phyloP scores from a whole-genome alignment of 2,888 invertebrate species.

The Fragum fragum region DNA sequence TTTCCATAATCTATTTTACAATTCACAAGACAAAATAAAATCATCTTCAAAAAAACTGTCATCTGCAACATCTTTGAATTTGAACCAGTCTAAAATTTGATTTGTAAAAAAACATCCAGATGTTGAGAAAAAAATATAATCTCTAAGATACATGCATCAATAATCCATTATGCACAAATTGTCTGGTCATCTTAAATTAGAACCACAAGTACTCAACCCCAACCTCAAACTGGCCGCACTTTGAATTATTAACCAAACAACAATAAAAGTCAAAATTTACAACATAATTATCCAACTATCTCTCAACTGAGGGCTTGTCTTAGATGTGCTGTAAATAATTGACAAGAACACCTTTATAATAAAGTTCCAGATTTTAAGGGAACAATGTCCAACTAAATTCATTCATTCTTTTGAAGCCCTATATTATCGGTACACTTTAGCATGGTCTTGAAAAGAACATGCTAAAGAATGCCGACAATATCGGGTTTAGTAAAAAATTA shows the following conservation, averaged over 20 bases:
- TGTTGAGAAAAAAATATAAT: neutral
- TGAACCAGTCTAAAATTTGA: too few species aligned
- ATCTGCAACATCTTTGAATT: too few species aligned
- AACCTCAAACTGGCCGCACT: neutral
- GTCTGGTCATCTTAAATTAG: neutral
- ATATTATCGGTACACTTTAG: slow-evolving; percentile 5
- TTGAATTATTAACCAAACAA: slow-evolving; percentile 14
- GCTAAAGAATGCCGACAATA: neutral
- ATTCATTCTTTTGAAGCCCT: slow-evolving; percentile 5
- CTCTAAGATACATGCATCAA: neutral
- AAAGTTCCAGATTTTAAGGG: neutral
- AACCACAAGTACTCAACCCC: neutral
- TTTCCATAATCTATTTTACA: too few species aligned
- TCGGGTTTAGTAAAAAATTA: neutral
- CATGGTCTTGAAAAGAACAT: neutral
- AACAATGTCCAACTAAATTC: neutral
- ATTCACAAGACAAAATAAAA: too few species aligned
- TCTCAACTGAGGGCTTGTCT: neutral
- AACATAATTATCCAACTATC: slow-evolving; percentile 22
- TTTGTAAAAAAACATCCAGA: slow-evolving; percentile 16
- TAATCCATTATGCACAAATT: neutral
- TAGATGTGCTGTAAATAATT: slow-evolving; percentile 24
- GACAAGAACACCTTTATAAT: neutral
- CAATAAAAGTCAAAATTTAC: slow-evolving; percentile 34
- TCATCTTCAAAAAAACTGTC: too few species aligned